Conservation (phyloP, 2,888 invertebrate genomes). For the Schizotus pectinicornis region DNA sequence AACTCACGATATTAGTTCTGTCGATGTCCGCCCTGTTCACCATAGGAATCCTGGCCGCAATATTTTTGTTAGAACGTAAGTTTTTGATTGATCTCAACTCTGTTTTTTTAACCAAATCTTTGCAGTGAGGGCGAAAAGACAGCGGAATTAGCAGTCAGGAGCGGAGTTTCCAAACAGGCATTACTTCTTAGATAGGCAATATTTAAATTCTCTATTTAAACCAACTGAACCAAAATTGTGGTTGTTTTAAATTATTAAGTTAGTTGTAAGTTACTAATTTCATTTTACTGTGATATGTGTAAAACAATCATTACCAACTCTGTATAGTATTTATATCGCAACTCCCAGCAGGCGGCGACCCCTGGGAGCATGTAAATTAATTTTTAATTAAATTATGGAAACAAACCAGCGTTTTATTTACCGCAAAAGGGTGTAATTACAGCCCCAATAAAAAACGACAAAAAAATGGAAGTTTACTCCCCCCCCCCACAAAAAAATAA, state of each 20-base stretch:
- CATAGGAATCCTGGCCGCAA: slow-evolving; percentile 79
- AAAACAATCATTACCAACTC: slow-evolving; percentile 33
- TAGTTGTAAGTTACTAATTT: slow-evolving; percentile 20
- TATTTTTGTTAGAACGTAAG: slow-evolving; percentile 87
- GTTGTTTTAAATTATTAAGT: slow-evolving; percentile 27
- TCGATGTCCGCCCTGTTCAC: slow-evolving; percentile 84
- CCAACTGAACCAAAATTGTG: slow-evolving; percentile 36
- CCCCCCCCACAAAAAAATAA: too few relatives aligned
- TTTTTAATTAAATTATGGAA: slow-evolving; percentile 37
- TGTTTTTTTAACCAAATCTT: slow-evolving; percentile 15
- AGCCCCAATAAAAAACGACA: too few relatives aligned
- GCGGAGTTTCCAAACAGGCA: slow-evolving; percentile 4
- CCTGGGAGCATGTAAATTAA: slow-evolving; percentile 36
- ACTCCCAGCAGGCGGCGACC: slow-evolving; percentile 27
- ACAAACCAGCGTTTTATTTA: too few relatives aligned
- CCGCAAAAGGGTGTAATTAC: too few relatives aligned
- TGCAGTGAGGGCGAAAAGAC: slow-evolving; percentile 55
- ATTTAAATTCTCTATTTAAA: slow-evolving; percentile 14
- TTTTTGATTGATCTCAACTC: slow-evolving; percentile 38
- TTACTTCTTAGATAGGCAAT: slow-evolving; percentile 15
- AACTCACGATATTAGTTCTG: slow-evolving; percentile 81
- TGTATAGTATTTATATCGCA: slow-evolving; percentile 41
- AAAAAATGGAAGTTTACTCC: too few relatives aligned
- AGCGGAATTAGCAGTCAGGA: slow-evolving; percentile 38
- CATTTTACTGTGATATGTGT: slow-evolving; percentile 47